phyloP scores from a whole-genome alignment of 2,888 invertebrate species.

The Tribolium freemani region DNA sequence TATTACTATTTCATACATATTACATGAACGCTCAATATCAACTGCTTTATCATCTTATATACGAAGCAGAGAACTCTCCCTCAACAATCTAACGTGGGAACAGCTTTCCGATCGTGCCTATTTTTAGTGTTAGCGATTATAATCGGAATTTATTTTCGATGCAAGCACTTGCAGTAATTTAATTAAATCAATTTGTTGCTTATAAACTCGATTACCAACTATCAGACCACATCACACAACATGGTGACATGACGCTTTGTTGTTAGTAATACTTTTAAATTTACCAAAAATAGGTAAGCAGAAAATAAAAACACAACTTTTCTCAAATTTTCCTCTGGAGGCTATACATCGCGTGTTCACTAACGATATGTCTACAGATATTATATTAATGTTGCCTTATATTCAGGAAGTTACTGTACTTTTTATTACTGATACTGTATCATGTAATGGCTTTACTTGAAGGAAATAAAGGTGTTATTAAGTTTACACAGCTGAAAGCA shows the following conservation, averaged over 20 bases:
- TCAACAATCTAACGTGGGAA: slow-evolving; percentile 43
- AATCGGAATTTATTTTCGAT: slow-evolving; percentile 21
- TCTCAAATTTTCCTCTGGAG: neutral
- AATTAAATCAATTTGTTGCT: slow-evolving; percentile 26
- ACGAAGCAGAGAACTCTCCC: slow-evolving; percentile 38
- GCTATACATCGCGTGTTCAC: slow-evolving; percentile 33
- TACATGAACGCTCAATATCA: slow-evolving; percentile 55
- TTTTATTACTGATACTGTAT: slow-evolving; percentile 26
- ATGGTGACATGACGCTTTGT: neutral
- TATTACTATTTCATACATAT: slow-evolving; percentile 56
- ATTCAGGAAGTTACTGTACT: slow-evolving; percentile 36
- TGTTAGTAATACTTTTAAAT: no score
- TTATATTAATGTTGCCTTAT: slow-evolving; percentile 29
- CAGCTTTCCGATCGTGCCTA: slow-evolving; percentile 19
- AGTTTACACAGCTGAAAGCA: slow-evolving; percentile 3
- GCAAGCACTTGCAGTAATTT: slow-evolving; percentile 19
- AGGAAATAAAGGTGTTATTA: slow-evolving; percentile 29
- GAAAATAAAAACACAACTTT: neutral
- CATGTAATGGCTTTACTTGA: slow-evolving; percentile 31
- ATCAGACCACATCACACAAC: neutral
- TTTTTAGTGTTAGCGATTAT: slow-evolving; percentile 26
- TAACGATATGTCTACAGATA: slow-evolving; percentile 38
- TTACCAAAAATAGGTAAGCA: no score
- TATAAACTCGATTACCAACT: neutral
- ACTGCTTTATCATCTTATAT: slow-evolving; percentile 56